phyloP scores from a whole-genome alignment of 2,113 vertebrate genomes.

The Arenaria interpres region DNA sequence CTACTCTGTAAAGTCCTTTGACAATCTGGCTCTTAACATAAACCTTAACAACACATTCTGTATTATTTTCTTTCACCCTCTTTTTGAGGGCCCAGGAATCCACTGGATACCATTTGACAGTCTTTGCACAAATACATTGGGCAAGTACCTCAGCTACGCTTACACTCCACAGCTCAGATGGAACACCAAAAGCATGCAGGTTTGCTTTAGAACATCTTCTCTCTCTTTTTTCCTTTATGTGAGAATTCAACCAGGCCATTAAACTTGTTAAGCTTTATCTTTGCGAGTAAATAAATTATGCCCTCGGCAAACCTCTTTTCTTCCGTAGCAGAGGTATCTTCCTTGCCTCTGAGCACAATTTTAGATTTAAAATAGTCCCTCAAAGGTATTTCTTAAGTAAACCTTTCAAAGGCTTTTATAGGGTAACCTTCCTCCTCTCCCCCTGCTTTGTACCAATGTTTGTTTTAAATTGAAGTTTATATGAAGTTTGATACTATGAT shows the following conservation, averaged over 20 bases:
- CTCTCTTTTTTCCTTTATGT: not conserved
- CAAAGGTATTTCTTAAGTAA: constrained; percentile 17
- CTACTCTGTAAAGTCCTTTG: not conserved
- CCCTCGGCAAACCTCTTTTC: not conserved
- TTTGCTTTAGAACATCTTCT: not conserved
- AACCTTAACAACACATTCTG: not conserved
- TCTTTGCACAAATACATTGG: not conserved
- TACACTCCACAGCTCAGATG: not conserved
- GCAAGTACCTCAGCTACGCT: not conserved
- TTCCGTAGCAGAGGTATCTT: not conserved
- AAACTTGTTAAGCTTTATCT: not conserved
- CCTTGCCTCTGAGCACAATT: not conserved
- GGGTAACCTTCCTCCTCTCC: not conserved
- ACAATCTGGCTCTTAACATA: not conserved
- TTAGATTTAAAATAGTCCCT: not conserved
- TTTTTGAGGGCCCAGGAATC: not conserved
- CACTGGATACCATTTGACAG: not conserved
- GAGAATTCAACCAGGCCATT: not conserved
- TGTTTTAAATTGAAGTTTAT: not conserved
- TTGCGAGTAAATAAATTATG: not conserved
- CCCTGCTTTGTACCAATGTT: not conserved
- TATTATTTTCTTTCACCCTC: not conserved
- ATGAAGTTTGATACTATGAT: not conserved
- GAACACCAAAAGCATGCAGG: not conserved
- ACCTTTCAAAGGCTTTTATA: not conserved